These are phyloP conservation scores for Aix galericulata DNA, from an alignment of 2,113 vertebrate species.

Conservation along the genomic window DNA sequence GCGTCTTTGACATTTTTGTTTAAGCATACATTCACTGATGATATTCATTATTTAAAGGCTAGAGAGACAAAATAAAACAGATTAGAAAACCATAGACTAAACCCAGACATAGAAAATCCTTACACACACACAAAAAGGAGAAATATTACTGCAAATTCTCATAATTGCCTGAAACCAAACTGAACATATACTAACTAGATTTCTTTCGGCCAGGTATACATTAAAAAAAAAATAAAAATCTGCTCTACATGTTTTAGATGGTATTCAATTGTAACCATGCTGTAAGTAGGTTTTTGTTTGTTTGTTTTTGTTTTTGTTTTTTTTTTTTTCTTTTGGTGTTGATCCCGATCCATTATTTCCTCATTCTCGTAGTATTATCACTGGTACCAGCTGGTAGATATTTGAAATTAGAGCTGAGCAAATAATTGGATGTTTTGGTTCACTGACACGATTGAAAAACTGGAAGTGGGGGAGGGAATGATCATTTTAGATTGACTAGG, in stretches of 20 bases:
- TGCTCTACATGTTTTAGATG: not conserved
- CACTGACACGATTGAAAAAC: slow-evolving; percentile 41
- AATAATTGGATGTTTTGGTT: slow-evolving; percentile 66
- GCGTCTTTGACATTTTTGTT: not conserved
- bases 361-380: slow-evolving; percentile 44
- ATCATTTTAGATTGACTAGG: not conserved
- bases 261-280: not conserved
- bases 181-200: not conserved
- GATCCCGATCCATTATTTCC: slow-evolving; percentile 30
- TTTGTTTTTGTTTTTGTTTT: too few species aligned
- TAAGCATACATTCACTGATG: not conserved
- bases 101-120: not conserved
- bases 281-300: not conserved
- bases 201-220: not conserved
- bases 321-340: not conserved
- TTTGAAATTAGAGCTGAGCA: slow-evolving; percentile 55
- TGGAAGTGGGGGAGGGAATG: not conserved
- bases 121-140: not conserved
- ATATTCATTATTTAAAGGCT: not conserved
- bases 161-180: slow-evolving; percentile 18
- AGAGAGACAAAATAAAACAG: slow-evolving; percentile 32
- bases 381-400: slow-evolving; percentile 43
- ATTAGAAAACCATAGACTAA: not conserved
- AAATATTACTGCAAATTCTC: not conserved
- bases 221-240: not conserved